Evolutionary conservation across 1,140 invertebrate species (phyloP).

Genomic region (Musca vetustissima): DNA sequence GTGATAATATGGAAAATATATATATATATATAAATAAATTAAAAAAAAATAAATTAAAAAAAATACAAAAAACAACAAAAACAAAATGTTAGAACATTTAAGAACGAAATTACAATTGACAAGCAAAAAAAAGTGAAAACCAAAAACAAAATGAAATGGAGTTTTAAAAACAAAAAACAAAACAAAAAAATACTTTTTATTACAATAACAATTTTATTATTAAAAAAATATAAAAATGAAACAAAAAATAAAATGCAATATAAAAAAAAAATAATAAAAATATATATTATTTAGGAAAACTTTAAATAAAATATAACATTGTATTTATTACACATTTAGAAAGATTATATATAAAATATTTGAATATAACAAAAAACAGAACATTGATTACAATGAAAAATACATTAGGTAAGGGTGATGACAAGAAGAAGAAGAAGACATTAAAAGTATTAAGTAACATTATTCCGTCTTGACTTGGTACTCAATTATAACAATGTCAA

Average conservation of each 20-base stretch:
- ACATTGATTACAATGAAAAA: background rate
- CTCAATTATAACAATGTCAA: background rate
- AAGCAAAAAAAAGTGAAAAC: background rate
- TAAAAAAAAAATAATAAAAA: conserved; percentile 7
- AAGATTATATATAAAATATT: background rate
- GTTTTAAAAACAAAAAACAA: conserved; percentile 10
- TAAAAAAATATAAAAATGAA: conserved; percentile 14
- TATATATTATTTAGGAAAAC: conserved; percentile 17
- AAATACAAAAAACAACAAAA: background rate
- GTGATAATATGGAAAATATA: conserved; percentile 54
- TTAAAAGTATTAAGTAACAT: conserved; percentile 10
- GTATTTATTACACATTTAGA: background rate
- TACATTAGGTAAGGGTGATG: background rate
- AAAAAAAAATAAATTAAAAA: conserved; percentile 8
- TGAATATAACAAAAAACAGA: background rate
- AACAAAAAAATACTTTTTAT: conserved; percentile 22
- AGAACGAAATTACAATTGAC: background rate
- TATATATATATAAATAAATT: conserved; percentile 29
- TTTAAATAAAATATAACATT: conserved; percentile 12
- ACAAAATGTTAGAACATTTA: conserved; percentile 5
- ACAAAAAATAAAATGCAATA: conserved; percentile 11
- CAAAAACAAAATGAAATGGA: background rate
- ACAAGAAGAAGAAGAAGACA: background rate
- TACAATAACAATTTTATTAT: conserved; percentile 20
- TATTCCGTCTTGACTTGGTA: conserved; percentile 20